Conservation (phyloP, 30 jellyfish, hydroid and myxozoan genomes). For the Pelagia noctiluca region DNA sequence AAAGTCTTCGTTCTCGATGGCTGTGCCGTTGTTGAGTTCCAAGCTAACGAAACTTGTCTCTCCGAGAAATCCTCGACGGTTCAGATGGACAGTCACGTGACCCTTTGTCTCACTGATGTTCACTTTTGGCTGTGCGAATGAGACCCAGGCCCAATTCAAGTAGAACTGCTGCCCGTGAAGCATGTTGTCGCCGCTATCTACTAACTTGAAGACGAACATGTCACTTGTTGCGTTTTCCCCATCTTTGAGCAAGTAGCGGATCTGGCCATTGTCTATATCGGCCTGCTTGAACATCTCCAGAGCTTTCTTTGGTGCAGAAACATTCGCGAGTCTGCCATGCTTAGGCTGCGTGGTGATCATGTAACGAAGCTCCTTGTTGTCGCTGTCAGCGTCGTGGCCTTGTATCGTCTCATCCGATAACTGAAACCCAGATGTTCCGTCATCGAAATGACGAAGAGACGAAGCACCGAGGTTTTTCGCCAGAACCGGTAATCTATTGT, state of each 20-base stretch:
- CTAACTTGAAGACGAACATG: constrained; percentile 77
- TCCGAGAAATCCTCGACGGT: constrained; percentile 89
- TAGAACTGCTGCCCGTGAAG: constrained; percentile 77
- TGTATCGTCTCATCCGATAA: constrained; percentile 60
- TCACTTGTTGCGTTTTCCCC: constrained; percentile 82
- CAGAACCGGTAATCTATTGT: constrained; percentile 85
- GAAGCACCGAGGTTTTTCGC: constrained; percentile 85
- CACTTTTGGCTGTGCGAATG: constrained; percentile 51
- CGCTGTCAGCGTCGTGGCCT: constrained; percentile 82
- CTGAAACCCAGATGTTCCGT: constrained; percentile 61
- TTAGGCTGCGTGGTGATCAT: constrained; percentile 74
- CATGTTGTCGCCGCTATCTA: constrained; percentile 82
- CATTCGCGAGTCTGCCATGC: constrained; percentile 79
- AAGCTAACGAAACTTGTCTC: constrained; percentile 81
- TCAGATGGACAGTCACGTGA: constrained; percentile 54
- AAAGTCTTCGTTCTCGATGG: constrained; percentile 66
- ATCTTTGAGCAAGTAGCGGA: constrained; percentile 68
- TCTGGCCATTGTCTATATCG: constrained; percentile 67
- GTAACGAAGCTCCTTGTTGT: constrained; percentile 43
- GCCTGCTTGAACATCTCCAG: constrained; percentile 77
- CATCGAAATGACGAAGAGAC: constrained; percentile 48
- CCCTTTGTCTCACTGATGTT: constrained; percentile 83
- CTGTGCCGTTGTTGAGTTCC: constrained; percentile 71
- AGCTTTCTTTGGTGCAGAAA: constrained; percentile 24
- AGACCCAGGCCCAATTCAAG: constrained; percentile 96